Conservation (phyloP, 2,113 vertebrate genomes). For the Myiozetetes cayanensis region DNA sequence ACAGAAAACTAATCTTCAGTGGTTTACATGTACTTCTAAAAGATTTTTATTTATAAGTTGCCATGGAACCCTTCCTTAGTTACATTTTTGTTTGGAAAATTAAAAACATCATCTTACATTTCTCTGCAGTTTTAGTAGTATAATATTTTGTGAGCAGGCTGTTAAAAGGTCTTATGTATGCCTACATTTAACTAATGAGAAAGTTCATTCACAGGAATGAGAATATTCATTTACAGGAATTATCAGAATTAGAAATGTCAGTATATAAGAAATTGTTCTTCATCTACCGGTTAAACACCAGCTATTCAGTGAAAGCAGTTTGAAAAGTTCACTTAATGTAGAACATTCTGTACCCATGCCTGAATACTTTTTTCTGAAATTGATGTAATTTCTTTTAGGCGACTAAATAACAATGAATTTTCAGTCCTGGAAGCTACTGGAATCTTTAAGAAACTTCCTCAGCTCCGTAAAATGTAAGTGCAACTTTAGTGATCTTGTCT, state of each 20-base stretch:
- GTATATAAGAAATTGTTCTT: background rate
- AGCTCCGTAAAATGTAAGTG: conserved; percentile 97
- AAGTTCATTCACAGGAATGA: background rate
- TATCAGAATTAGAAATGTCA: background rate
- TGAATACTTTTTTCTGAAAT: background rate
- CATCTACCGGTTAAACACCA: background rate
- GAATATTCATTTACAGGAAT: background rate
- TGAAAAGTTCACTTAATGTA: background rate
- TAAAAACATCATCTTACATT: background rate
- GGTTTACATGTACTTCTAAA: background rate
- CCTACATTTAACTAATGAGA: background rate
- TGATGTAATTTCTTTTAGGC: conserved; percentile 68
- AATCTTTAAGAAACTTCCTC: conserved; percentile 96
- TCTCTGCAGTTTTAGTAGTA: background rate
- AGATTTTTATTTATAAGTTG: conserved; percentile 31
- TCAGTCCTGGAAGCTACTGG: conserved; percentile 95
- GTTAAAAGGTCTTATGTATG: background rate
- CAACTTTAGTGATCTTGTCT: background rate
- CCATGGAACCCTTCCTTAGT: background rate
- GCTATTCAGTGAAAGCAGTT: background rate
- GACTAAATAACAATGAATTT: conserved; percentile 98
- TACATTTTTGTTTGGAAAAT: background rate
- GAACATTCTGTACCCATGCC: background rate
- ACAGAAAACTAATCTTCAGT: conserved; percentile 25
- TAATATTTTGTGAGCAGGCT: background rate